phyloP scores from a whole-genome alignment of 2,888 invertebrate species.

The Chironomus tentans region DNA sequence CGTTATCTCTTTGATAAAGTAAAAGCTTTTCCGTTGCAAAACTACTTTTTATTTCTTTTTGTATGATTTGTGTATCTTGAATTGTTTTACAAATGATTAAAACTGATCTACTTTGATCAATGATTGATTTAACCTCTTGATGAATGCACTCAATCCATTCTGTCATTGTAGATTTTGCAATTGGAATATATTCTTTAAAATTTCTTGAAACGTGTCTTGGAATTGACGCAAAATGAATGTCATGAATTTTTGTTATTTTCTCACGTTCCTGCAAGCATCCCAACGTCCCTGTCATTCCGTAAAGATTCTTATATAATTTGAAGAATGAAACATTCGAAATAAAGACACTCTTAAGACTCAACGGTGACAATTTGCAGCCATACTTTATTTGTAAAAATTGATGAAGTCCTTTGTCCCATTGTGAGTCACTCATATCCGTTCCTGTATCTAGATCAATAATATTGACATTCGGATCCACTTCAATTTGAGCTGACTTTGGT shows the following conservation, averaged over 20 bases:
- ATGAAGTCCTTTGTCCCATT: too few species aligned
- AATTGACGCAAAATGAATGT: slow-evolving; percentile 34
- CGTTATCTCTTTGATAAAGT: not conserved
- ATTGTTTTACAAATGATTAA: slow-evolving; percentile 1
- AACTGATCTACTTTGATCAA: not conserved
- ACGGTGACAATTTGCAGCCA: too few species aligned
- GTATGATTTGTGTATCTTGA: not conserved
- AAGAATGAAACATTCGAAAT: too few species aligned
- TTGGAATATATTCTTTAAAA: not conserved
- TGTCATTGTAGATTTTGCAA: not conserved
- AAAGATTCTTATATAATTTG: too few species aligned
- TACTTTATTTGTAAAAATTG: too few species aligned
- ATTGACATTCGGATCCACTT: slow-evolving; percentile 31
- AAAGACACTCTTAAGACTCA: too few species aligned
- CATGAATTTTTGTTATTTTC: slow-evolving; percentile 34
- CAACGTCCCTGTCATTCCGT: too few species aligned
- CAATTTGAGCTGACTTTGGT: slow-evolving; percentile 30
- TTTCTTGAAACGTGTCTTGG: slow-evolving; percentile 32
- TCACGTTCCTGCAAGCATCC: slow-evolving; percentile 35
- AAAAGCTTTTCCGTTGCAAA: too few species aligned
- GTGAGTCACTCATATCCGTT: slow-evolving; percentile 35
- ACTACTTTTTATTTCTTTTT: not conserved
- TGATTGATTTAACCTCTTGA: not conserved
- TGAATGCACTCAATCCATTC: not conserved
- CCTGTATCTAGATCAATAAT: slow-evolving; percentile 38